Conservation (phyloP, 2,888 invertebrate genomes). For the Trissolcus brochymenae region DNA sequence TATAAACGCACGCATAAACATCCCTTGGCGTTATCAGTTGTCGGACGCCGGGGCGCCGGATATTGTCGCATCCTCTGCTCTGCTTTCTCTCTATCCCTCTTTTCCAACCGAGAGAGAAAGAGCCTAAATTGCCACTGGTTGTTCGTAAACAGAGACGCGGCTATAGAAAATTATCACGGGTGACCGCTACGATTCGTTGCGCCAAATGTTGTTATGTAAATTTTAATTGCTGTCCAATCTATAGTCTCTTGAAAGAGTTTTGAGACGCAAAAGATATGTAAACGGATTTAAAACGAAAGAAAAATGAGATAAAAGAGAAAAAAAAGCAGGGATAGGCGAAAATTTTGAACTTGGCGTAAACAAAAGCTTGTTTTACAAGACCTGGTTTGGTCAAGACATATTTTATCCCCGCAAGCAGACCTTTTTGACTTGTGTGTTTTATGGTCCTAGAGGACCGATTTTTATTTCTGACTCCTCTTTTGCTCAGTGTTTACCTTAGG, state of each 20-base stretch:
- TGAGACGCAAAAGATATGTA: too few relatives aligned
- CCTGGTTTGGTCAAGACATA: conserved; percentile 43
- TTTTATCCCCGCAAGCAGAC: conserved; percentile 13
- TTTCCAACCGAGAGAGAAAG: conserved; percentile 39
- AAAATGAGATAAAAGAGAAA: not conserved
- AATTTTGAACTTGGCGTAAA: conserved; percentile 20
- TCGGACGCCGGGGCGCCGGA: conserved; percentile 77
- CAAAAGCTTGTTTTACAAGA: conserved; percentile 39
- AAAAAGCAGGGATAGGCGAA: not conserved
- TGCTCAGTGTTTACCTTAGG: conserved; percentile 1
- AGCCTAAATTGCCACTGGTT: conserved; percentile 36
- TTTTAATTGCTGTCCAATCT: conserved; percentile 16
- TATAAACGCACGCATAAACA: conserved; percentile 76
- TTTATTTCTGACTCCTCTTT: conserved; percentile 40
- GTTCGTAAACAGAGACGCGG: conserved; percentile 20
- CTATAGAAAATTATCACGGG: conserved; percentile 37
- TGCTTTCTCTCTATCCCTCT: conserved; percentile 66
- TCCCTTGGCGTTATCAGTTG: conserved; percentile 76
- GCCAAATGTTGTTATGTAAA: conserved; percentile 17
- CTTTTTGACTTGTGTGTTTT: conserved; percentile 31
- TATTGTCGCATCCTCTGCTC: conserved; percentile 76
- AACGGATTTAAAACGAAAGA: too few relatives aligned
- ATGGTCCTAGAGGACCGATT: conserved; percentile 46
- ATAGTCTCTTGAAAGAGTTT: not conserved
- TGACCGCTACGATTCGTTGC: conserved; percentile 31